Evolutionary conservation across 2,797 vertebrate genomes (phyloP), one percentile per base, ranked within the genome.

Genomic region (Acanthurus tractus): DNA sequence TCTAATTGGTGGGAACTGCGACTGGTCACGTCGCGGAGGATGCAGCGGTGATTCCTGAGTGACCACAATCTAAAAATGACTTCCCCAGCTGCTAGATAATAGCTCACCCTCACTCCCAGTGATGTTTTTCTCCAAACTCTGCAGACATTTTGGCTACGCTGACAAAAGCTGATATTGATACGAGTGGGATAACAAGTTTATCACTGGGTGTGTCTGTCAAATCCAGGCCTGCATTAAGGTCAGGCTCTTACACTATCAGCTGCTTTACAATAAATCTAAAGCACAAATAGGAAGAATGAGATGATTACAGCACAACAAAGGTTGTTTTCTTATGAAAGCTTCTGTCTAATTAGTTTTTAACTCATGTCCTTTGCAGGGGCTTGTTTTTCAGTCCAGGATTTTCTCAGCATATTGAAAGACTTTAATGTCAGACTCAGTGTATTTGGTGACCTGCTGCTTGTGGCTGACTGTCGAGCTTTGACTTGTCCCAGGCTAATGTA

Each of bases 61-160:
- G 90, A 89, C 88, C 79, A 81, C 86, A 94, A 94, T 95, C 94
- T 93, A 89, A 93, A 95, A 95, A 92, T 79, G 87, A 94, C 91
- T 94, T 94, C 93, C 94, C 91, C 76, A 82, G 84, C 86, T 81
- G 68, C 82, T 77, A 94, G 93, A 95, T 95, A 94, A 95, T 91
- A 70, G 84, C 88, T 81, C 80, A 79, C 66, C 75, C 83, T 80
- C 38, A 44, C 85, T 88, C 68, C 73, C 86, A 77, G 79, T 83
- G 78, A 89, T 92, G 89, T 81, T 91, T 93, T 91, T 66, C 87
- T 91, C 83, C 74, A 76, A 88, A 88, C 69, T 76, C 76, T 83
- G 86, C 88, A 94, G 92, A 93, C 91, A 86, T 90, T 77, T 87
- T 85, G 91, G 89, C 91, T 93, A 74, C 80, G 46, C 65, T 56